Percentiles rank a stretch among this genome's conserved stretches.
These are phyloP conservation scores for Miltochrista miniata DNA, from an alignment of 2,888 invertebrate genomes.

Conservation along the genomic window DNA sequence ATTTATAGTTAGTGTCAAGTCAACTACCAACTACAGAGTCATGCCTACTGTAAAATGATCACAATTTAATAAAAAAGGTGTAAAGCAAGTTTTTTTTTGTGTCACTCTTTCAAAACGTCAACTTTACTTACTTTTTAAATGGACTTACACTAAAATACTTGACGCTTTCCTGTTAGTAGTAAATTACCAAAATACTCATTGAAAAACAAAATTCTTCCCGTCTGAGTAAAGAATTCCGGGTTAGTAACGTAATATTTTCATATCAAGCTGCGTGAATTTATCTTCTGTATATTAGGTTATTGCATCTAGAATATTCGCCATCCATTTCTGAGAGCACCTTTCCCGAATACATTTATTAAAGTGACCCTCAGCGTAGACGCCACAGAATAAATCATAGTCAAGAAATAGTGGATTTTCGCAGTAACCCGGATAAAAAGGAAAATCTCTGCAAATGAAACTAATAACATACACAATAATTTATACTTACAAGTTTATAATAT, in stretches of 20 bases:
- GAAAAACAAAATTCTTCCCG: conserved; percentile 16
- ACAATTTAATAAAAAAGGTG: too few relatives aligned
- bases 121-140: too few relatives aligned
- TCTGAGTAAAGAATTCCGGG: conserved; percentile 18
- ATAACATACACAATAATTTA: conserved; percentile 28
- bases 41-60: too few relatives aligned
- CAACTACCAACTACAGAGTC: too few relatives aligned
- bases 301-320: conserved; percentile 69
- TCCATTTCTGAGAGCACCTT: conserved; percentile 72
- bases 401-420: conserved; percentile 69
- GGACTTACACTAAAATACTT: too few relatives aligned
- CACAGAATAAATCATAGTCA: conserved; percentile 81
- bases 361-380: conserved; percentile 77
- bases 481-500: background rate
- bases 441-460: conserved; percentile 48
- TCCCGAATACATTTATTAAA: conserved; percentile 81
- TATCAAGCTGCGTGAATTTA: conserved; percentile 44
- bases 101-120: too few relatives aligned
- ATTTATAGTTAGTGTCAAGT: too few relatives aligned
- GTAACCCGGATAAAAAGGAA: conserved; percentile 70
- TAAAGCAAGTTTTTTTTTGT: too few relatives aligned
- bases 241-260: conserved; percentile 33
- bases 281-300: conserved; percentile 68
- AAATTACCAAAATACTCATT: conserved; percentile 17
- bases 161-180: background rate